Conservation (phyloP, 2,113 vertebrate species). For the Psilopsiagon aymara region DNA sequence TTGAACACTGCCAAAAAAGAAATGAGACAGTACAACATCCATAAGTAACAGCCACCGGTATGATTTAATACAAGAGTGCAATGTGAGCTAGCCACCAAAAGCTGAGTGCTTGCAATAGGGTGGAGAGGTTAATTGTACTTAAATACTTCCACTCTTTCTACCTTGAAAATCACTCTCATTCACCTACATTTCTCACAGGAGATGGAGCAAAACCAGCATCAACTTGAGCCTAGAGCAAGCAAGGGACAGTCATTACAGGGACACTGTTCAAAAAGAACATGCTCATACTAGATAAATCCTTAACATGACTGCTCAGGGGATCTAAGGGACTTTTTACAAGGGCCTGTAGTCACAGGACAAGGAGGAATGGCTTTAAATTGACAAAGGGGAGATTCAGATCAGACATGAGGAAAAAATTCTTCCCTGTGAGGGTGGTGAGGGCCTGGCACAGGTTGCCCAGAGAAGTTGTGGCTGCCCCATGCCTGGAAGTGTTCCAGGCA, state of each 20-base stretch:
- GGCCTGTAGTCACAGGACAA: neutral
- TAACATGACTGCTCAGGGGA: neutral
- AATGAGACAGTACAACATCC: neutral
- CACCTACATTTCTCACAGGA: neutral
- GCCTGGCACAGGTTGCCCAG: neutral
- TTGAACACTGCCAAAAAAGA: slow-evolving; percentile 84
- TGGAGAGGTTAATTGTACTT: neutral
- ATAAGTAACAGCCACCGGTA: neutral
- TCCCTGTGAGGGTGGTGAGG: neutral
- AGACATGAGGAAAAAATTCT: neutral
- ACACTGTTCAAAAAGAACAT: neutral
- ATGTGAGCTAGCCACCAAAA: neutral
- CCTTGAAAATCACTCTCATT: neutral
- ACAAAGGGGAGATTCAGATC: neutral
- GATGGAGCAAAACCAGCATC: neutral
- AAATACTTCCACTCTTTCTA: neutral
- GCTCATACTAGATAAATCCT: accelerated
- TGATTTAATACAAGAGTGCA: neutral
- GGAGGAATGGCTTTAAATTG: neutral
- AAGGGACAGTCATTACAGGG: neutral
- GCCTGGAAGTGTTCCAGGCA: neutral
- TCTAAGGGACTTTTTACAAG: neutral
- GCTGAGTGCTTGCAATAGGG: neutral
- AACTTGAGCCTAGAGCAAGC: neutral
- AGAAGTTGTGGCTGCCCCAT: neutral